Evolutionary conservation across 2,797 vertebrate genomes (phyloP).

Genomic region (Scolopax bukidnonensis): DNA sequence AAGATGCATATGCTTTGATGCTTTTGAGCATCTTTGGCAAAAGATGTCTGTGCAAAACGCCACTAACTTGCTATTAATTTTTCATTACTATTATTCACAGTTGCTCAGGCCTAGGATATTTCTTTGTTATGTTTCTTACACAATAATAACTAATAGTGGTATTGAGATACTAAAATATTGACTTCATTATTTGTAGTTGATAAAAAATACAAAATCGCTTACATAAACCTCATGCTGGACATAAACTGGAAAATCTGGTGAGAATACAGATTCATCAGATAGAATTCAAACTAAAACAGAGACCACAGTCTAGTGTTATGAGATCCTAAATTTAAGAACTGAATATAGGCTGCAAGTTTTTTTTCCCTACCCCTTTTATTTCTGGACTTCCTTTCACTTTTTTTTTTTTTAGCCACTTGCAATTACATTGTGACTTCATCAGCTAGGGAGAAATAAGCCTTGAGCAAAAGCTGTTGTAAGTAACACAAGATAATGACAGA

Average conservation of each 20-base stretch:
- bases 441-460: neutral
- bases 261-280: neutral
- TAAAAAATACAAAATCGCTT: neutral
- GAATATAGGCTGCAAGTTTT: rapidly evolving
- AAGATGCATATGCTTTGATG: neutral
- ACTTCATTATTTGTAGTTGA: neutral
- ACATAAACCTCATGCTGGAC: neutral
- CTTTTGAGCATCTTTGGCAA: neutral
- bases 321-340: neutral
- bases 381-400: neutral
- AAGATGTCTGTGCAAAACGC: neutral
- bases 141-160: neutral
- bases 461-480: neutral
- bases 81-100: neutral
- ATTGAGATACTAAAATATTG: neutral
- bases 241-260: neutral
- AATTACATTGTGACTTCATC: neutral
- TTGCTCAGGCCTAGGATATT: neutral
- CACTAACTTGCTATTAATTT: neutral
- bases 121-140: neutral
- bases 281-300: neutral
- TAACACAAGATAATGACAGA: neutral
- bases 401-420: neutral
- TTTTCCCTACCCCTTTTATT: neutral
- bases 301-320: neutral